A percentile compares a stretch with the other conserved stretches of the same genome.
phyloP scores from a whole-genome alignment of 1,140 invertebrate genomes.

The Drosophila lini region DNA sequence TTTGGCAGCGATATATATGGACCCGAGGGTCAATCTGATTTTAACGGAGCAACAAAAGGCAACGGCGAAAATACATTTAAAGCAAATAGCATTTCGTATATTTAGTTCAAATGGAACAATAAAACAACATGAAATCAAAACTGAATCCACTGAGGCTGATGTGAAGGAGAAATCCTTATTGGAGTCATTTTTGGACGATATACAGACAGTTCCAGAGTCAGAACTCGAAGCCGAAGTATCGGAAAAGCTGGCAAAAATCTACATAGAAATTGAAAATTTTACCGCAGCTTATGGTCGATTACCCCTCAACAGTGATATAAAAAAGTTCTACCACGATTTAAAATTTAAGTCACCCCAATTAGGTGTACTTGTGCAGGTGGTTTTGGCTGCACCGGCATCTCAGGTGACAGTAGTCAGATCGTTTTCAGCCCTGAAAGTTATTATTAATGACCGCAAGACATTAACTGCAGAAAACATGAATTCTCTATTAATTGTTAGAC shows the following conservation, averaged over 20 bases:
- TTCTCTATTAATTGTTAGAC: conserved; percentile 10
- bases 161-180: not conserved
- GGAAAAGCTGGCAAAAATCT: conserved; percentile 16
- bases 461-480: conserved; percentile 11
- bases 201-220: not conserved
- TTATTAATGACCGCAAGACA: not conserved
- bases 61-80: not conserved
- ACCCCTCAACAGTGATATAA: conserved; percentile 29
- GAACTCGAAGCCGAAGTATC: not conserved
- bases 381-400: conserved; percentile 32
- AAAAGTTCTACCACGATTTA: conserved; percentile 26
- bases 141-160: too few relatives aligned
- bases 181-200: not conserved
- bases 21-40: not conserved
- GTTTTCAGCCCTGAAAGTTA: conserved; percentile 27
- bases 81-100: not conserved
- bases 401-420: not conserved
- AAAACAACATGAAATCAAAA: too few relatives aligned
- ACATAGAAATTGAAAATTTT: conserved; percentile 29
- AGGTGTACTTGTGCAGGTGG: conserved; percentile 25
- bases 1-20: conserved; percentile 21
- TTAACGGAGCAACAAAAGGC: not conserved
- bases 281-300: conserved; percentile 17
- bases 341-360: conserved; percentile 19
- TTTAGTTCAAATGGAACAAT: not conserved